Percentiles rank a stretch among this genome's conserved stretches.
phyloP scores from a whole-genome alignment of 1,140 invertebrate species.

The Aphis gossypii region DNA sequence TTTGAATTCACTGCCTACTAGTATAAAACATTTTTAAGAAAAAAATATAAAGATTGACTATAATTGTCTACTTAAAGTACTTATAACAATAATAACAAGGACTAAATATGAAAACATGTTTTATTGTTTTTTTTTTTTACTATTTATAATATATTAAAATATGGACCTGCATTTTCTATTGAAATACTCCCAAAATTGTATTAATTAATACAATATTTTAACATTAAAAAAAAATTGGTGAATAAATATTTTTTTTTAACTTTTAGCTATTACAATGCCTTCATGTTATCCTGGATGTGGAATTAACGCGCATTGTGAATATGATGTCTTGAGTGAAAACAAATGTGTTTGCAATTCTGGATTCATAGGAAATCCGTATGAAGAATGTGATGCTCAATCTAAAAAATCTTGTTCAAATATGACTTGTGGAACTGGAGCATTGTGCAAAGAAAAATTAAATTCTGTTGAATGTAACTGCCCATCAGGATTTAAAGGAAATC shows the following conservation, averaged over 20 bases:
- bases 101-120: too few species aligned
- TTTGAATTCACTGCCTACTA: too few species aligned
- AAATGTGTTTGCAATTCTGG: constrained; percentile 77
- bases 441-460: constrained; percentile 73
- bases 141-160: too few species aligned
- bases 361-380: constrained; percentile 82
- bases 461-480: constrained; percentile 80
- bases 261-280: constrained; percentile 78
- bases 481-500: constrained; percentile 76
- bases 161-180: too few species aligned
- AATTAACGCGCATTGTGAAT: constrained; percentile 78
- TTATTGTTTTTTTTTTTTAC: too few species aligned
- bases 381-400: constrained; percentile 80
- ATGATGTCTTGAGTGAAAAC: constrained; percentile 79
- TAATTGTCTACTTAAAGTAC: too few species aligned
- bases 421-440: constrained; percentile 82
- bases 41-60: too few species aligned
- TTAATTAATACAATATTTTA: too few species aligned
- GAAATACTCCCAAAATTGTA: too few species aligned
- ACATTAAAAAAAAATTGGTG: too few species aligned
- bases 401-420: constrained; percentile 81
- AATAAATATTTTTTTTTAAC: constrained; percentile 66
- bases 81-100: too few species aligned
- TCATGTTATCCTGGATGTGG: constrained; percentile 81
- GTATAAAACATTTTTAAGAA: too few species aligned